phyloP scores from a whole-genome alignment of 2,797 vertebrate species.

The Peromyscus attwateri region DNA sequence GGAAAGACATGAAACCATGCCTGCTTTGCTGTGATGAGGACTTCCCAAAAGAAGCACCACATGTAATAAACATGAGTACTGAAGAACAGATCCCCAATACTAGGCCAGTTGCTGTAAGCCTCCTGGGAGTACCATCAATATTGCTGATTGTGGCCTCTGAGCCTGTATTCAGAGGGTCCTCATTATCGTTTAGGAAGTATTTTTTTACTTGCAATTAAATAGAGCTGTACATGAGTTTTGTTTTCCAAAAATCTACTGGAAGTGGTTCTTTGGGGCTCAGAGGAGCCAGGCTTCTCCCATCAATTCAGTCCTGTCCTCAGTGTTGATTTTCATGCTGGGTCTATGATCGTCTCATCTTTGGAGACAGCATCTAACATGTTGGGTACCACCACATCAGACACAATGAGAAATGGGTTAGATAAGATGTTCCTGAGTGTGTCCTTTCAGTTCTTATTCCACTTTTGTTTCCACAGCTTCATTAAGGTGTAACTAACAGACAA shows the following conservation, averaged over 20 bases:
- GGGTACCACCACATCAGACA: not conserved
- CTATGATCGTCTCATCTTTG: not conserved
- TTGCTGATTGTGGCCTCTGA: not conserved
- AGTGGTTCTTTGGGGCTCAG: not conserved
- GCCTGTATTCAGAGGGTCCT: not conserved
- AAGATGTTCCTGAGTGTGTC: not conserved
- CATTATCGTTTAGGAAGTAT: not conserved
- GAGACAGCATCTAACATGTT: not conserved
- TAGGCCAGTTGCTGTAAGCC: not conserved
- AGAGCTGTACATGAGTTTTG: not conserved
- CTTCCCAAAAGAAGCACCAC: not conserved
- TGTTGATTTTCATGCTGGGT: not conserved
- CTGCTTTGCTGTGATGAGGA: not conserved
- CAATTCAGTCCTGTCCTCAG: not conserved
- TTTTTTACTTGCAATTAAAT: not conserved
- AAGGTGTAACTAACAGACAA: not conserved
- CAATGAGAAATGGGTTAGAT: not conserved
- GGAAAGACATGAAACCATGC: not conserved
- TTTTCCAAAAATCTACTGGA: conserved; percentile 28
- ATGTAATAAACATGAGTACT: not conserved
- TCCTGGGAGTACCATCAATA: not conserved
- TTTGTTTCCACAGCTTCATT: not conserved
- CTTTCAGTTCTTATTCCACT: not conserved
- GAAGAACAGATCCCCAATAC: not conserved
- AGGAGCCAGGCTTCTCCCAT: not conserved